These are phyloP conservation scores for Aelia acuminata DNA, from an alignment of 2,888 invertebrate genomes.

Conservation along the genomic window DNA sequence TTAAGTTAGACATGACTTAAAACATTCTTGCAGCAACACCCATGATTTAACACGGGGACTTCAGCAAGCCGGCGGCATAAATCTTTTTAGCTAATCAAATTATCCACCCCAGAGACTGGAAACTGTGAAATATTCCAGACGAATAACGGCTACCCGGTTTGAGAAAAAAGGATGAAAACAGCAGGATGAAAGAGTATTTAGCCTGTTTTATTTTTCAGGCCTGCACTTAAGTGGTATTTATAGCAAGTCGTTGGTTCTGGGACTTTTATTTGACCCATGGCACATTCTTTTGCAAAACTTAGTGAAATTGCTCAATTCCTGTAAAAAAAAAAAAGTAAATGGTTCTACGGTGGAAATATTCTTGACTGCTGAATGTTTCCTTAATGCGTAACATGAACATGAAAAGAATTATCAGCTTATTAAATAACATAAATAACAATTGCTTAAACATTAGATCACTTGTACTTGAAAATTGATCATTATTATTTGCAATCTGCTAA, in stretches of 20 bases:
- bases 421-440: no score
- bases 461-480: no score
- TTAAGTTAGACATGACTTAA: neutral
- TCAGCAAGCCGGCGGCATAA: neutral
- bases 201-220: neutral
- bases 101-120: conserved; percentile 13
- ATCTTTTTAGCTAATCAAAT: conserved; percentile 24
- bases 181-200: neutral
- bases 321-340: neutral
- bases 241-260: neutral
- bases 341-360: neutral
- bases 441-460: no score
- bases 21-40: neutral
- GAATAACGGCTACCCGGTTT: neutral
- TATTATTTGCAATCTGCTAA: no score
- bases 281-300: neutral
- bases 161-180: neutral
- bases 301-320: neutral
- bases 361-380: neutral
- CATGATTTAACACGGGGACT: neutral
- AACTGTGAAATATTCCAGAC: conserved; percentile 43
- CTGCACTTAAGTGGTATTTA: neutral
- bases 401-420: no score
- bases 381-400: no score
- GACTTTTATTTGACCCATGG: neutral